Evolutionary conservation across 2,797 vertebrate genomes (phyloP).

Genomic region (Clarias laeviceps): DNA sequence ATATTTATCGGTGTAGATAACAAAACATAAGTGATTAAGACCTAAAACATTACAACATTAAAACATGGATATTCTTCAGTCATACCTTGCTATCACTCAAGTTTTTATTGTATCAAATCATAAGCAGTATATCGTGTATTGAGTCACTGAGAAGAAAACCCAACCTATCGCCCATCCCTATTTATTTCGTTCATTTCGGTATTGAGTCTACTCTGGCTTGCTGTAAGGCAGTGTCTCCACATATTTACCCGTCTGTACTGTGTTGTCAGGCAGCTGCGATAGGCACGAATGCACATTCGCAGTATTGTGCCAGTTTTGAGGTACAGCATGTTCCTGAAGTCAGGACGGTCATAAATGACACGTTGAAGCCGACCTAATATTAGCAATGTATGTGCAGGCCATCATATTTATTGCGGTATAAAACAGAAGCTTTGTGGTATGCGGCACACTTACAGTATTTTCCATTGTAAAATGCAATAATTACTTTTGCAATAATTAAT

Average conservation of each 20-base stretch:
- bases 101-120: no score
- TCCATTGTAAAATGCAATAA: background rate
- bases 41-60: no score
- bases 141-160: no score
- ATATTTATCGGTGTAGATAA: no score
- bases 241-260: background rate
- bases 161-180: no score
- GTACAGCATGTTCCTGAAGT: slow-evolving; percentile 21
- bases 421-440: background rate
- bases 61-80: no score
- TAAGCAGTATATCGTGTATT: no score
- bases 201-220: background rate
- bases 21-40: no score
- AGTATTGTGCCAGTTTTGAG: slow-evolving; percentile 23
- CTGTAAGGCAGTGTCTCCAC: background rate
- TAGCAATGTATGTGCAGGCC: background rate
- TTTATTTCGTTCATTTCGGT: background rate
- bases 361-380: slow-evolving; percentile 6
- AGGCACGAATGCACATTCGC: slow-evolving; percentile 23
- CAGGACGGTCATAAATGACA: slow-evolving; percentile 18
- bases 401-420: background rate
- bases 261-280: background rate
- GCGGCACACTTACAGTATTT: background rate
- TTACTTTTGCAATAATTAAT: background rate
- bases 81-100: no score